Conservation (phyloP, 2,113 vertebrate genomes). For the Gavia stellata region DNA sequence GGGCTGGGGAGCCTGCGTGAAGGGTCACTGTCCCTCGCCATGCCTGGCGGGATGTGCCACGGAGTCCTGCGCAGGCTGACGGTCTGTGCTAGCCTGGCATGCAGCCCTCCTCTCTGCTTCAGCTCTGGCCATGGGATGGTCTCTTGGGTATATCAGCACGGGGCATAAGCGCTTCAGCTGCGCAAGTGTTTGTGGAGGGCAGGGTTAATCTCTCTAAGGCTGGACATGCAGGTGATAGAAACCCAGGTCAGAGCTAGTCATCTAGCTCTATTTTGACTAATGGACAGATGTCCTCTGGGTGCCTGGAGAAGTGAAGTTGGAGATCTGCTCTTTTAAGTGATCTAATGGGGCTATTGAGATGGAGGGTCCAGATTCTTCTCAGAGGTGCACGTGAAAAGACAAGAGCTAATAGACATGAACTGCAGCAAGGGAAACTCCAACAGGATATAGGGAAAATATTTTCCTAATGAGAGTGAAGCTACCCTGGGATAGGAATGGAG, state of each 20-base stretch:
- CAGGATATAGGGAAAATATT: neutral
- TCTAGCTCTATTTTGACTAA: neutral
- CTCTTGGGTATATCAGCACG: neutral
- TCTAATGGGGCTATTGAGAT: neutral
- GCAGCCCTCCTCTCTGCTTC: neutral
- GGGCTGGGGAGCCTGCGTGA: neutral
- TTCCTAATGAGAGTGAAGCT: neutral
- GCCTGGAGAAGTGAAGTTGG: neutral
- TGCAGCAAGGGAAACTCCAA: neutral
- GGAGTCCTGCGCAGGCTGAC: neutral
- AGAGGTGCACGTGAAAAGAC: neutral
- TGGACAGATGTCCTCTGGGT: neutral
- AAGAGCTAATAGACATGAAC: neutral
- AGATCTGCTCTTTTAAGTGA: neutral
- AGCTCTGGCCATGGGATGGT: neutral
- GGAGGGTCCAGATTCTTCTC: neutral
- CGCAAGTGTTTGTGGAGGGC: neutral
- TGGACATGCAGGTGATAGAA: neutral
- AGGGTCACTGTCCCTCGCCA: neutral
- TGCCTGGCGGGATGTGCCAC: rapidly evolving
- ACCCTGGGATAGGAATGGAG: neutral
- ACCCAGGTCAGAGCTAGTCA: neutral
- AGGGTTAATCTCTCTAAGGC: neutral
- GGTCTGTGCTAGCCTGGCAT: neutral
- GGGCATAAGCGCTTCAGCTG: neutral